phyloP scores from a whole-genome alignment of 1,140 invertebrate genomes.

The Drosophila pallidifrons region DNA sequence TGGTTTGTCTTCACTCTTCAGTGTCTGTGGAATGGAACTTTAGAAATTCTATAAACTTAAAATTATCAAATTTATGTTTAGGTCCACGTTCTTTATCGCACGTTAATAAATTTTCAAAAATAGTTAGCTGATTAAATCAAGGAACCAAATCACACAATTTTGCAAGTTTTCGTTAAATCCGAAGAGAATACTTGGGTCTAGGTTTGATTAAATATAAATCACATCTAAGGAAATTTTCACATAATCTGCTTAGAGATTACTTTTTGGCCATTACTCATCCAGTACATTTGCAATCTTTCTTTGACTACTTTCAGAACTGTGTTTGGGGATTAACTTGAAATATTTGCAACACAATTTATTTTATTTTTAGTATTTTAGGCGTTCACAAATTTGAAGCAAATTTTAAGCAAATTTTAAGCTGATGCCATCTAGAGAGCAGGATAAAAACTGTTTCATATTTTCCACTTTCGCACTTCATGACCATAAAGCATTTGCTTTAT shows the following conservation, averaged over 20 bases:
- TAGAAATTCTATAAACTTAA: too few relatives aligned
- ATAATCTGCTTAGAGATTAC: conserved; percentile 16
- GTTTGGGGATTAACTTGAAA: conserved; percentile 10
- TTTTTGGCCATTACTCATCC: conserved; percentile 8
- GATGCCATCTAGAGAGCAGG: conserved; percentile 43
- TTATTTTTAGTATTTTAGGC: neutral
- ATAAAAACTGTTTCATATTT: conserved; percentile 73
- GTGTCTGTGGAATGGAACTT: too few relatives aligned
- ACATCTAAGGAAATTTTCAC: neutral
- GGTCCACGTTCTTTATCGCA: too few relatives aligned
- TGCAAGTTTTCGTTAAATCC: neutral
- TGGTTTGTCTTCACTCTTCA: too few relatives aligned
- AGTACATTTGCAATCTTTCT: conserved; percentile 17
- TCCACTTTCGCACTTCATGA: conserved; percentile 81
- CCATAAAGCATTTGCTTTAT: conserved; percentile 73
- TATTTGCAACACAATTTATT: neutral
- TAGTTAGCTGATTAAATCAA: neutral
- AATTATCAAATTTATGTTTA: too few relatives aligned
- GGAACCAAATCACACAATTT: neutral
- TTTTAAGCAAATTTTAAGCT: conserved; percentile 39
- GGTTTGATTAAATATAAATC: conserved; percentile 15
- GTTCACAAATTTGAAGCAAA: conserved; percentile 21
- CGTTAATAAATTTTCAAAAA: too few relatives aligned
- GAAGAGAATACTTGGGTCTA: neutral
- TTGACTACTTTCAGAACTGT: neutral